Conservation (phyloP, 2,888 invertebrate genomes). For the Eulithis testata region DNA sequence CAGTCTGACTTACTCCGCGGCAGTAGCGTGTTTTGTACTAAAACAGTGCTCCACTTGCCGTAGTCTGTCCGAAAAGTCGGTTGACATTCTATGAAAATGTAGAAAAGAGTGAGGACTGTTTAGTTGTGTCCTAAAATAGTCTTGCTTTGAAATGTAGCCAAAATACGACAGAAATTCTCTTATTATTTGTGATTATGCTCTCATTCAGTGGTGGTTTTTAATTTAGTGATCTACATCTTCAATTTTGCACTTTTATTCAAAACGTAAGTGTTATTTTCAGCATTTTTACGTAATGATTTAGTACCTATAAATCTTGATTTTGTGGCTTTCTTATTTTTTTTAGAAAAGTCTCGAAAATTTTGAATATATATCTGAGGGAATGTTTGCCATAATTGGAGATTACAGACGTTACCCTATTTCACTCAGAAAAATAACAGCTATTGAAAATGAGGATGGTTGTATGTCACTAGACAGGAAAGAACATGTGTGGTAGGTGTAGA, state of each 20-base stretch:
- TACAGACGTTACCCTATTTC: too few relatives aligned
- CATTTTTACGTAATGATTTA: too few relatives aligned
- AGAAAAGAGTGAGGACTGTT: constrained; percentile 2
- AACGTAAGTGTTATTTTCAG: constrained; percentile 1
- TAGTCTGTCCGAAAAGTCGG: constrained; percentile 32
- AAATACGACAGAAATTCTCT: background rate
- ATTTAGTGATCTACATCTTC: background rate
- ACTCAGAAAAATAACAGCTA: too few relatives aligned
- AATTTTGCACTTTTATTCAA: background rate
- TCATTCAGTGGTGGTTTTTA: background rate
- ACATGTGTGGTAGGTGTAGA: too few relatives aligned
- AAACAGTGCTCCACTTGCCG: constrained; percentile 44
- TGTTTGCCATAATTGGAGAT: too few relatives aligned
- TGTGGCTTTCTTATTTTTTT: too few relatives aligned
- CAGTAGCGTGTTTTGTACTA: constrained; percentile 56
- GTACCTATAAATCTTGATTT: too few relatives aligned
- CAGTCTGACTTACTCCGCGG: constrained; percentile 46
- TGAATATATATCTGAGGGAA: too few relatives aligned
- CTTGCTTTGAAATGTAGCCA: constrained; percentile 11
- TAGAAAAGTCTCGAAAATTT: too few relatives aligned
- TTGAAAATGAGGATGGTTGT: too few relatives aligned
- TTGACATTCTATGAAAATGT: constrained; percentile 27
- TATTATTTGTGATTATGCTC: constrained; percentile 7
- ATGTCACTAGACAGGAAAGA: too few relatives aligned
- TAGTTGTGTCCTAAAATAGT: constrained; percentile 12